phyloP scores from a whole-genome alignment of 2,797 vertebrate species.

The Gorsachius magnificus region DNA sequence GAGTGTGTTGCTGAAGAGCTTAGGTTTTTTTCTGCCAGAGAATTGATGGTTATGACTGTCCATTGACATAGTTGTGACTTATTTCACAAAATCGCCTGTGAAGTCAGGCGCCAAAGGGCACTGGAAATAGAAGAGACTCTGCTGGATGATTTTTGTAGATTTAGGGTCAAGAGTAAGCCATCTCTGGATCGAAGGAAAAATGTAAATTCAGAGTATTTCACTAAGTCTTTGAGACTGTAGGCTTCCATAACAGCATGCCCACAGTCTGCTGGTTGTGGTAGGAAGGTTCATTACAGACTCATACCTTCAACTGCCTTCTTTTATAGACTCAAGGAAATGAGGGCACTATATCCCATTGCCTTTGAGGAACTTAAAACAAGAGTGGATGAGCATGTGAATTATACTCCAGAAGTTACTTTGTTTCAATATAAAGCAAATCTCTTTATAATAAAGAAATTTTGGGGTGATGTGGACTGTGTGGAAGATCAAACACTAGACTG shows the following conservation, averaged over 20 bases:
- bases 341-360: not conserved
- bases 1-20: not conserved
- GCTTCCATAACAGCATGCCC: not conserved
- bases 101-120: not conserved
- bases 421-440: not conserved
- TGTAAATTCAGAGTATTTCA: not conserved
- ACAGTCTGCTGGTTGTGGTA: not conserved
- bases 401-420: not conserved
- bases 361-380: not conserved
- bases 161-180: not conserved
- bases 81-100: not conserved
- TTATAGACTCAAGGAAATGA: not conserved
- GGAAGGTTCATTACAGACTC: not conserved
- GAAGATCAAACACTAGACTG: not conserved
- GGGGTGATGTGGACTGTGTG: not conserved
- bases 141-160: not conserved
- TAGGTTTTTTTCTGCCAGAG: not conserved
- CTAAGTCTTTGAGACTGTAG: not conserved
- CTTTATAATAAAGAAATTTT: not conserved
- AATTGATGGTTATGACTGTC: not conserved
- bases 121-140: not conserved
- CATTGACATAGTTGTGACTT: not conserved
- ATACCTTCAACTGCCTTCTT: not conserved
- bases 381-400: not conserved
- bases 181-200: not conserved